A percentile compares a stretch with the other conserved stretches of the same genome.
phyloP scores from a whole-genome alignment of 2,113 vertebrate species.

The Elephas maximus region DNA sequence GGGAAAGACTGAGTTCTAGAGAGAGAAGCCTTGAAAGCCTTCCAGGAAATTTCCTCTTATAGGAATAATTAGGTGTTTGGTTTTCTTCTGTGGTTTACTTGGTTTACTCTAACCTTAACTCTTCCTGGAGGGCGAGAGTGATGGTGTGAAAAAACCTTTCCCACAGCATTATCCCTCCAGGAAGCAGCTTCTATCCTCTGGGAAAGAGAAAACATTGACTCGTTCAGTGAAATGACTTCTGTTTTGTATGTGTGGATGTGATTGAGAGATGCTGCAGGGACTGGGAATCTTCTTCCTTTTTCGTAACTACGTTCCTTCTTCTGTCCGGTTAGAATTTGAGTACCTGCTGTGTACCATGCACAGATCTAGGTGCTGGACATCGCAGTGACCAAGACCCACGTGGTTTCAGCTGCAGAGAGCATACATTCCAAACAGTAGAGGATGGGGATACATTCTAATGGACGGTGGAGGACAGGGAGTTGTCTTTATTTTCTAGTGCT shows the following conservation, averaged over 20 bases:
- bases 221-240: background rate
- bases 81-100: background rate
- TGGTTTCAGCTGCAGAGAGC: background rate
- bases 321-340: background rate
- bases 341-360: too few relatives aligned
- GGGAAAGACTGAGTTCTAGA: background rate
- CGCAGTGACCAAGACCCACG: background rate
- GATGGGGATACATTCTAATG: too few relatives aligned
- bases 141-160: conserved; percentile 11
- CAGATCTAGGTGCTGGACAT: background rate
- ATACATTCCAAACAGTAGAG: background rate
- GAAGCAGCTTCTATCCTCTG: conserved; percentile 15
- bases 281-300: background rate
- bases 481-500: background rate
- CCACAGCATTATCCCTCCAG: background rate
- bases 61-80: background rate
- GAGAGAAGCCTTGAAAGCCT: background rate
- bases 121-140: background rate
- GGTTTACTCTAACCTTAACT: background rate
- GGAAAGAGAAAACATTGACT: conserved; percentile 36
- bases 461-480: background rate
- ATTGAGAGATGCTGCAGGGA: background rate
- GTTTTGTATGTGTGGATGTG: background rate
- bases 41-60: background rate
- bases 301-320: background rate